Base-by-base conservation (phyloP, 1,140 invertebrate species). In the Ganaspis sp. region DNA sequence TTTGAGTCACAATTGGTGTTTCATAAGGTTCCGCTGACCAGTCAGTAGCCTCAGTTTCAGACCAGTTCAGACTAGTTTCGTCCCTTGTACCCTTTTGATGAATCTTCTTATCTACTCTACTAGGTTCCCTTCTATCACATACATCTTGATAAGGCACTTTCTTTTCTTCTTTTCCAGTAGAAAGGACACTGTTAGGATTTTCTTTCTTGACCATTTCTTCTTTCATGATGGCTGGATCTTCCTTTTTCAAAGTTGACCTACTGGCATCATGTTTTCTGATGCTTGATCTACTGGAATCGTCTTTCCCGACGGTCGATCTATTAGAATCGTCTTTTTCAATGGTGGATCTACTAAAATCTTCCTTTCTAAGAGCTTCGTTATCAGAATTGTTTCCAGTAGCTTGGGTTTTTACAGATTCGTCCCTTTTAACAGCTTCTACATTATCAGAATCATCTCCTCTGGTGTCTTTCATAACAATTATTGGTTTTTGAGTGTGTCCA, bases 1-100 rank as follows among this genome's bases (percentile, higher is more conserved):
- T 29, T 17, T 81, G 79, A 1, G 73, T 71, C 23, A 15, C 5
- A 12, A 6, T 34, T 64, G 81, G 17, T 11, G 38, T 49, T 78
- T 71, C 9, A 74, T 77, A 17, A 1, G 74, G 72, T 21, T 85
- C 75, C 26, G 84, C 84, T 0, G 83, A 64, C 87, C 86, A 88
- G 69, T 74, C 79, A 2, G 71, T 21, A 11, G 54, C 45, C 6
- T 79, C 29, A 15, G 21, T 70, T 15, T 74, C 69, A 3, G 54
- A 58, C 54, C 54, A 58, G 12, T n/a, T n/a, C n/a, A n/a, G n/a
- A n/a, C n/a, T n/a, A n/a, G n/a, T n/a, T n/a, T n/a, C n/a, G n/a
- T 49, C 45, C 45, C n/a, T 49, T 49, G 45, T 8, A n/a, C 19
- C 45, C 17, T 17, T 49, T n/a, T 49, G 17, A 17, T 8, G 19